Base-by-base conservation (phyloP, 2,888 invertebrate genomes). In the Dioctria linearis region DNA sequence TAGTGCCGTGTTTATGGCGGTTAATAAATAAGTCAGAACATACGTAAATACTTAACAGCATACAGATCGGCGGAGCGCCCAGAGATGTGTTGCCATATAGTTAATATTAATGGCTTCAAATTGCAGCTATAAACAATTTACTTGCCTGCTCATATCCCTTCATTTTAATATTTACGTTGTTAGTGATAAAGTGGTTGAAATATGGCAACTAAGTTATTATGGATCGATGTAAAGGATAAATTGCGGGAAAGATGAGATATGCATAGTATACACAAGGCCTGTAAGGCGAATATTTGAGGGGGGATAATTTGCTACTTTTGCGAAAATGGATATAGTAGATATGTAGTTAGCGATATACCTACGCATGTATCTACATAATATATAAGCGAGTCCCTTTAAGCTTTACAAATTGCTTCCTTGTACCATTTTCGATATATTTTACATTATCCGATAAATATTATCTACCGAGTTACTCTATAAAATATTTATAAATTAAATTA, bases 61-160 rank as follows among this genome's bases (percentile, higher is more conserved):
- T 42, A 37, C 46, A 67, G 51, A 49, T 25, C 25, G 71, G n/a
- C 4, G 73, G 8, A 59, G 39, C 65, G 25, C 78, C 51, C 40
- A 61, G 65, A 65, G 61, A 78, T 78, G 65, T 78, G 78, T 46
- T 75, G 75, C 61, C 49, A 57, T 75, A 75, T 75, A 75, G 75
- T 80, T 80, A 79, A 82, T 80, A 82, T 82, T 82, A 82, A 82
- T 82, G 82, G 66, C 82, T 79, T 79, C 73, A 82, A 82, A 82
- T 82, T 82, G 82, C 82, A 76, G 82, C 80, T 79, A 82, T 82
- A 82, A 82, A 82, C 82, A 82, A 82, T 82, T 82, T 82, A 80
- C 75, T 75, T 75, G 75, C 57, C 75, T 59, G 67, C 71, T 79
- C 79, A 80, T 80, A 78, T 80, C 80, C 82, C 80, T 80, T 82